phyloP scores from a whole-genome alignment of 1,140 invertebrate species.

The Cyclargus thomasi region DNA sequence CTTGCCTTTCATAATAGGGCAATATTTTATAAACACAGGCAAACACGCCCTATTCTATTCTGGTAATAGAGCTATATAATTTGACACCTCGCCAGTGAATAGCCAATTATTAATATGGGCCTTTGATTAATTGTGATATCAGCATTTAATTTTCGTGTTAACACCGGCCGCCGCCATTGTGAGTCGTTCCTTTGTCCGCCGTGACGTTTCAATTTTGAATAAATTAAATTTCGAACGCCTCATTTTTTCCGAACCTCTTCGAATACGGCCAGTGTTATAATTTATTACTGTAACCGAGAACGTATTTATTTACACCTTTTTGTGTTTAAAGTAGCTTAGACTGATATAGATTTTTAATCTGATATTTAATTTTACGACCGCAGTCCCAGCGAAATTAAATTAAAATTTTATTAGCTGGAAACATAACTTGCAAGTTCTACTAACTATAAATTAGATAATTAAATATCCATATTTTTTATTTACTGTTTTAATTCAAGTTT shows the following conservation, averaged over 20 bases:
- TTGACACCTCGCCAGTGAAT: slow-evolving; percentile 67
- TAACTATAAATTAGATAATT: not conserved
- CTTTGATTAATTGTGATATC: slow-evolving; percentile 64
- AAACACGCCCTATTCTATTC: slow-evolving; percentile 64
- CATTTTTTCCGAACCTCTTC: slow-evolving; percentile 64
- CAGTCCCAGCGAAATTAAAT: not conserved
- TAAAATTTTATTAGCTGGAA: not conserved
- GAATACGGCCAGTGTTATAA: slow-evolving; percentile 59
- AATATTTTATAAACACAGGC: slow-evolving; percentile 49
- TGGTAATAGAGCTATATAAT: slow-evolving; percentile 74
- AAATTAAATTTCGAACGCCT: slow-evolving; percentile 75
- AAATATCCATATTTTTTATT: too few relatives aligned
- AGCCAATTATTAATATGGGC: slow-evolving; percentile 74
- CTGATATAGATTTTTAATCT: slow-evolving; percentile 6
- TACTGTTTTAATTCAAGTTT: too few relatives aligned
- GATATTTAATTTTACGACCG: not conserved
- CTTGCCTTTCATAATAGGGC: slow-evolving; percentile 13
- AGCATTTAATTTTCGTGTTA: slow-evolving; percentile 64
- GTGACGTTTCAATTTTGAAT: slow-evolving; percentile 75
- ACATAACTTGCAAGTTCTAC: not conserved
- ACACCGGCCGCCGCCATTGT: slow-evolving; percentile 27
- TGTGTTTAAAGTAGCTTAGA: slow-evolving; percentile 27
- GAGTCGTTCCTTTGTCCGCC: slow-evolving; percentile 26
- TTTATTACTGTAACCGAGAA: slow-evolving; percentile 65
- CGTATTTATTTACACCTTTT: slow-evolving; percentile 46